Percentiles rank a stretch among this genome's conserved stretches.
These are phyloP conservation scores for Hucho hucho DNA, from an alignment of 2,113 vertebrate species.

Conservation along the genomic window DNA sequence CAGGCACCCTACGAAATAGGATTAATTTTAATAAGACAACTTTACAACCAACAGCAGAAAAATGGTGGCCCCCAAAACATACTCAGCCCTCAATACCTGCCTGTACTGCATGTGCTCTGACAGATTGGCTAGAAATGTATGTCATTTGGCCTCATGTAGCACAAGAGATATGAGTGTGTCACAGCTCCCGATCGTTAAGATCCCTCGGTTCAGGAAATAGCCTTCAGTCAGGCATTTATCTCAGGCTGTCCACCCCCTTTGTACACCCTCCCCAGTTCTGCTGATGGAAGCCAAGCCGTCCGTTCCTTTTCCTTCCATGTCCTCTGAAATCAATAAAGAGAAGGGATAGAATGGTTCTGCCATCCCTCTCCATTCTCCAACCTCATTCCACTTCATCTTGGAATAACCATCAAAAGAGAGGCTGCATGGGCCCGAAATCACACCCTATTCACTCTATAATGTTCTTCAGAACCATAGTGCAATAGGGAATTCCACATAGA, in stretches of 20 bases:
- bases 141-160: constrained; percentile 63
- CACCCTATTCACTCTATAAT: neutral
- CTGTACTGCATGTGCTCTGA: constrained; percentile 34
- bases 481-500: neutral
- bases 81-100: neutral
- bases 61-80: constrained; percentile 29
- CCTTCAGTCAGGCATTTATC: constrained; percentile 73
- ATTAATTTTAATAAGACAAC: neutral
- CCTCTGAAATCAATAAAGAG: constrained; percentile 64
- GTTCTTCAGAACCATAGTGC: no score
- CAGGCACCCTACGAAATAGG: constrained; percentile 13
- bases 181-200: constrained; percentile 68
- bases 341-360: constrained; percentile 52
- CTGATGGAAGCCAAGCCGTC: constrained; percentile 52
- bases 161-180: constrained; percentile 64
- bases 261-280: constrained; percentile 19
- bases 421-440: neutral
- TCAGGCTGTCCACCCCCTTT: constrained; percentile 36
- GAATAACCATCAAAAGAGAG: neutral
- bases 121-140: constrained; percentile 52
- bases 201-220: constrained; percentile 59
- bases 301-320: constrained; percentile 57
- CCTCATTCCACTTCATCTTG: neutral
- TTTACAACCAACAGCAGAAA: constrained; percentile 46
- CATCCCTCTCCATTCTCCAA: constrained; percentile 35